These are phyloP conservation scores for Drymodes brunneopygia DNA, from an alignment of 2,113 vertebrate species.

Conservation along the genomic window DNA sequence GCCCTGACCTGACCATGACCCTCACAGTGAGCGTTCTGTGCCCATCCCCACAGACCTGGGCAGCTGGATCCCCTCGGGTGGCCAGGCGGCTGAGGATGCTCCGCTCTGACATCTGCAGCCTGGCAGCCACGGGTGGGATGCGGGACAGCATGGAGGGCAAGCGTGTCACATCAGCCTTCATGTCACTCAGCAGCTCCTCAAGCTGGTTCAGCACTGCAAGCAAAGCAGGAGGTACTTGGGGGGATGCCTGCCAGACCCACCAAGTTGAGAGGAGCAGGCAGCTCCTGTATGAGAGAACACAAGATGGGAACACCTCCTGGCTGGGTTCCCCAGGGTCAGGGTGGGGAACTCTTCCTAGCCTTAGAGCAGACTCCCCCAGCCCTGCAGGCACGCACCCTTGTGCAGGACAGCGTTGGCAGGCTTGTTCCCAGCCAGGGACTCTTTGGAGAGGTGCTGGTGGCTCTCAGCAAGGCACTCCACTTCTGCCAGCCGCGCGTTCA, in stretches of 20 bases:
- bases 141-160: conserved; percentile 95
- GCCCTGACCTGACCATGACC: background rate
- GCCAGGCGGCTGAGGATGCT: conserved; percentile 96
- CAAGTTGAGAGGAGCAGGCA: background rate
- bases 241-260: background rate
- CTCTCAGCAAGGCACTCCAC: conserved; percentile 98
- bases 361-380: background rate
- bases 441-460: conserved; percentile 98
- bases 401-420: conserved; percentile 94
- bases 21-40: rapidly evolving
- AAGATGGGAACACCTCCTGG: rapidly evolving
- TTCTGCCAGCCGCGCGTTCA: conserved; percentile 92
- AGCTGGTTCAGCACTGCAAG: conserved; percentile 92
- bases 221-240: rapidly evolving
- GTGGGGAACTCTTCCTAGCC: background rate
- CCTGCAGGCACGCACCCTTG: conserved; percentile 79
- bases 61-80: conserved; percentile 84
- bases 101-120: conserved; percentile 96
- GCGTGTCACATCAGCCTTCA: conserved; percentile 96
- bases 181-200: conserved; percentile 96
- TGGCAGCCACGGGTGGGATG: conserved; percentile 91
- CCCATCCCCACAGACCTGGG: conserved; percentile 74
- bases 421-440: conserved; percentile 95
- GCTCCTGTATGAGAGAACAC: background rate
- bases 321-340: background rate